These are phyloP conservation scores for Carassius carassius DNA, from an alignment of 2,113 vertebrate genomes.

Conservation along the genomic window DNA sequence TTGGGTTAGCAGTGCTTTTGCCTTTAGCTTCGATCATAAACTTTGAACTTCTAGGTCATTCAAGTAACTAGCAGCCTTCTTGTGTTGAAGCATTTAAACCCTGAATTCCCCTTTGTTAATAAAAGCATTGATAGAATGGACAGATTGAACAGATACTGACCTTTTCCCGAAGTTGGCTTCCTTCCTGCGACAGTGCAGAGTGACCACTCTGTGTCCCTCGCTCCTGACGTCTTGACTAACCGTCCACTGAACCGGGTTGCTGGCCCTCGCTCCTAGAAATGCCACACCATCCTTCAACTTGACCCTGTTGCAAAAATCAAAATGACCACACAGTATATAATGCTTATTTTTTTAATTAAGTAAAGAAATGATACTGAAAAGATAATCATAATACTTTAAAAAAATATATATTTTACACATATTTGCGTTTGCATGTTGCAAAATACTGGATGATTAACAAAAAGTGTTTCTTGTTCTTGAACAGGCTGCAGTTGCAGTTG, in stretches of 20 bases:
- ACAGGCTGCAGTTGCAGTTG: constrained; percentile 14
- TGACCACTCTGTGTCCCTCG: constrained; percentile 78
- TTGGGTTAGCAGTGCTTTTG: not conserved
- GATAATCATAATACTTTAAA: not conserved
- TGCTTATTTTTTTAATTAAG: too few relatives aligned
- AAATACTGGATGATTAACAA: not conserved
- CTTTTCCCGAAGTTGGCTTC: constrained; percentile 71
- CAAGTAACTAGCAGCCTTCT: not conserved
- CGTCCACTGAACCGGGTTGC: constrained; percentile 84
- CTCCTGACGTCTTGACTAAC: constrained; percentile 79
- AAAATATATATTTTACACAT: not conserved
- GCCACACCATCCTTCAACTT: constrained; percentile 87
- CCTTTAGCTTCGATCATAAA: constrained; percentile 5
- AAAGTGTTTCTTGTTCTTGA: not conserved
- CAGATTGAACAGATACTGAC: constrained; percentile 64
- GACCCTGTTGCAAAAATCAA: constrained; percentile 72
- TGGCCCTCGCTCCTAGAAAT: constrained; percentile 80
- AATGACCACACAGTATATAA: not conserved
- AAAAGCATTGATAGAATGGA: not conserved
- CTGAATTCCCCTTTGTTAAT: not conserved
- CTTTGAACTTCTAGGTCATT: constrained; percentile 30
- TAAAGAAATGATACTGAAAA: not conserved
- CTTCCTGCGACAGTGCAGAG: constrained; percentile 84
- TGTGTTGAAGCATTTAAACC: not conserved
- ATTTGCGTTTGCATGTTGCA: not conserved